Evolutionary conservation across 2,113 vertebrate species (phyloP), one percentile per base, ranked within the genome.

Genomic region (Alces alces): DNA sequence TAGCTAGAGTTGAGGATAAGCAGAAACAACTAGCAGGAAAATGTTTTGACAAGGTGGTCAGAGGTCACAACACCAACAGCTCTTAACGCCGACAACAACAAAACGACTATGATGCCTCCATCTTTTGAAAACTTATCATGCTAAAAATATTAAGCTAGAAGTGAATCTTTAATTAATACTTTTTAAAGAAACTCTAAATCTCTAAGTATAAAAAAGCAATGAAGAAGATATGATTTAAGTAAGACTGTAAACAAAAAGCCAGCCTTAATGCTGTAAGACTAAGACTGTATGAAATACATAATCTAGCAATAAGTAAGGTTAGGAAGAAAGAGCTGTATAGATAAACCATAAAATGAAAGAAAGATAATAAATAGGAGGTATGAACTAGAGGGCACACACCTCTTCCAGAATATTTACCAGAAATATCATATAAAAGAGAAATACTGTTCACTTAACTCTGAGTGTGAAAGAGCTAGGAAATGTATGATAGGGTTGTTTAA

Each of bases 181-280:
- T 52, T 86, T 93, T 94, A 93, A 95, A 97, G 5, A 27, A 45
- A 89, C 57, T 90, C 50, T 96, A 15, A 91, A 79, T 21, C 9
- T 86, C 47, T 94, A 94, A 87, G 66, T 25, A 89, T 95, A 88
- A 95, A 97, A 87, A 73, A 9, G n/a, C 13, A 92, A 85, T 50
- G 97, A 94, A 97, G 23, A 25, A 94, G 54, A 50, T 87, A 64
- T 79, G 70, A 91, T 76, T 97, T 97, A 96, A 96, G 86, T 93
- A 97, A 93, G 83, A 4, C 92, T 86, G 17, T 54, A 91, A 92
- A 97, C 21, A 13, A 23, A 97, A n/a, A 54, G 45, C 82, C 93
- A 92, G 25, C 7, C 8, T 12, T 61, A 60, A 36, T 19, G 28
- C 64, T 82, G 2, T 80, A 39, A 92, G 43, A 90, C 21, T 79